Conservation (phyloP, 2,888 invertebrate genomes). For the Apomyelois bistriatella region DNA sequence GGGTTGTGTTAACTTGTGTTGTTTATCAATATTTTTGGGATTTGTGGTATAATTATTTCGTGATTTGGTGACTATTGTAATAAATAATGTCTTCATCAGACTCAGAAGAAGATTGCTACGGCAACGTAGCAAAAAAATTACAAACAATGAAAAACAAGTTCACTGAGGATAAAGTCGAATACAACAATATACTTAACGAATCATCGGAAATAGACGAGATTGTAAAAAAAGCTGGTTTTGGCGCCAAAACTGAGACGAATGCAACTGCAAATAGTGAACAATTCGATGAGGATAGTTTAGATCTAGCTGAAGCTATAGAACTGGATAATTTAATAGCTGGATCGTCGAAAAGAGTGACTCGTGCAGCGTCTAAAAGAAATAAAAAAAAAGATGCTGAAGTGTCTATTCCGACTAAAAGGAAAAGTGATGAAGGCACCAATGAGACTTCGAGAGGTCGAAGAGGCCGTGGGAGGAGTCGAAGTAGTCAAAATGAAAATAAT, state of each 20-base stretch:
- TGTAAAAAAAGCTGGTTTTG: conserved; percentile 18
- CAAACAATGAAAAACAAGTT: conserved; percentile 46
- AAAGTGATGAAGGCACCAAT: conserved; percentile 6
- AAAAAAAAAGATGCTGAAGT: conserved; percentile 3
- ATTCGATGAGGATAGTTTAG: conserved; percentile 17
- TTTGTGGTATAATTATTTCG: too few relatives aligned
- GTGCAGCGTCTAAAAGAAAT: conserved; percentile 14
- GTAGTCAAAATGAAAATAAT: conserved; percentile 14
- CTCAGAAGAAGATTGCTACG: conserved; percentile 67
- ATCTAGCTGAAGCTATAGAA: neutral
- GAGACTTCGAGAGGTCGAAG: neutral
- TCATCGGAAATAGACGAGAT: conserved; percentile 22
- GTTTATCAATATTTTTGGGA: neutral
- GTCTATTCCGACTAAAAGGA: conserved; percentile 3
- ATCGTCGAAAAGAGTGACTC: conserved; percentile 17
- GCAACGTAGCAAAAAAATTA: conserved; percentile 52
- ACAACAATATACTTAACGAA: conserved; percentile 30
- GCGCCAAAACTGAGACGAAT: conserved; percentile 4
- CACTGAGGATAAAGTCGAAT: conserved; percentile 35
- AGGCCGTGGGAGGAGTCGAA: conserved; percentile 13
- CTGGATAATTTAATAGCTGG: conserved; percentile 14
- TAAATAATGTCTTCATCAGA: conserved; percentile 43
- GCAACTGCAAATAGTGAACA: neutral
- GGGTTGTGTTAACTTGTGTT: too few relatives aligned
- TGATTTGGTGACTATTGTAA: neutral